Base-by-base conservation (phyloP, 2,888 invertebrate species). In the Cerastis leucographa region DNA sequence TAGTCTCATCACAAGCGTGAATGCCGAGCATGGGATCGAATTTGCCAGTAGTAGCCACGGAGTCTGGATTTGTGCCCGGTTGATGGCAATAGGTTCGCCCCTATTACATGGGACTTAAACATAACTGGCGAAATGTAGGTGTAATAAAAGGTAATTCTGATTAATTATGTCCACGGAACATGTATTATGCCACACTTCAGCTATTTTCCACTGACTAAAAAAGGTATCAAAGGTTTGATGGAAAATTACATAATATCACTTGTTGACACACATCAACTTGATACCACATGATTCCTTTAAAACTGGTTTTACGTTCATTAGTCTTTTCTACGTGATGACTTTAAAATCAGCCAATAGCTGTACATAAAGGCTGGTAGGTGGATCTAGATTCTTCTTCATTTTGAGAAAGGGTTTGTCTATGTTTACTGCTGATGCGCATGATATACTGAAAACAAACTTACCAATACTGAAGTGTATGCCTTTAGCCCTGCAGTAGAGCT, bases 391-490 rank as follows among this genome's bases (percentile, higher is more conserved):
- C 6, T 2, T 11, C 51, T 3, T 22, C 9, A 51, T 51, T 49
- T 25, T 3, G 22, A 22, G 46, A 40, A 64, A 62, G 19, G 11
- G 22, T 51, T 3, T 22, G 49, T 9, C 46, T 46, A 46, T 17
- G 46, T 46, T 3, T 17, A n/a, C 54, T 54, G n/a, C 2, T 54
- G 12, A n/a, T n/a, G n/a, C 0, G 54, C n/a, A n/a, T 54, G n/a
- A 22, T n/a, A 54, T n/a, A n/a, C 35, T 40, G 19, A 19, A 35
- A n/a, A 4, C 7, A n/a, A 12, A 42, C 69, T 74, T 96, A 97
- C 97, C 97, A 91, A 97, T 97, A 86, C 97, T 97, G 92, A 99
- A 99, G 86, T 97, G 97, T 62, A 98, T 97, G 22, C 98, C 98
- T 92, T 98, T 98, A 2, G 97, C 97, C 76, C 97, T 96, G 8